Evolutionary conservation across 1,140 invertebrate genomes (phyloP), one percentile per base, ranked within the genome.

Genomic region (Copidosoma floridanum): DNA sequence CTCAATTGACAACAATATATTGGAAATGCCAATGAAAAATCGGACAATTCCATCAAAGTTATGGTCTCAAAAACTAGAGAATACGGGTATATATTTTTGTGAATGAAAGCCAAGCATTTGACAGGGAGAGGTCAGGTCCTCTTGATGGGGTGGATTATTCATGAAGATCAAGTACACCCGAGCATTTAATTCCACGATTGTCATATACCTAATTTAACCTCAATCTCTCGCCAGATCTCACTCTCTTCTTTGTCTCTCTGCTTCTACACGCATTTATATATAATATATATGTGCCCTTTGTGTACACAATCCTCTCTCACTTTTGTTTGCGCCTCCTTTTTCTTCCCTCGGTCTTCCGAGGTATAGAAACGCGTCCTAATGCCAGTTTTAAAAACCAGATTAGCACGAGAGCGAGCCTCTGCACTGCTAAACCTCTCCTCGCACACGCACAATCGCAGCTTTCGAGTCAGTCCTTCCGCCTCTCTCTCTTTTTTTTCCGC

Each of bases 381-480:
- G 38, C 56, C 35, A 57, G 56, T 50, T 57, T 50, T 27, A 57
- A 40, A 57, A 57, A 57, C 56, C 56, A 57, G 56, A 57, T 57
- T 35, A 38, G 29, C 41, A 29, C 46, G 24, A 29, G 46, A 29
- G 46, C 24, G 14, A n/a, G n/a, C n/a, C n/a, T n/a, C n/a, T n/a
- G n/a, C n/a, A n/a, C n/a, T n/a, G n/a, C n/a, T n/a, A n/a, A n/a
- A n/a, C n/a, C n/a, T n/a, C n/a, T n/a, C n/a, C n/a, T n/a, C n/a
- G n/a, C n/a, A n/a, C n/a, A n/a, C n/a, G 26, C n/a, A 12, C 14
- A 26, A 20, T 23, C 32, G n/a, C 21, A 18, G 38, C 41, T 35
- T 48, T 32, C 16, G 32, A 10, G 20, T 26, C 37, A 29, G 37
- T 55, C 40, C 52, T 55, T 55, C 52, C 52, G 40, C 52, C 52